A percentile compares a stretch with the other conserved stretches of the same genome.
These are phyloP conservation scores for Leptinotarsa lineolata DNA, from an alignment of 1,140 invertebrate species.

Conservation along the genomic window DNA sequence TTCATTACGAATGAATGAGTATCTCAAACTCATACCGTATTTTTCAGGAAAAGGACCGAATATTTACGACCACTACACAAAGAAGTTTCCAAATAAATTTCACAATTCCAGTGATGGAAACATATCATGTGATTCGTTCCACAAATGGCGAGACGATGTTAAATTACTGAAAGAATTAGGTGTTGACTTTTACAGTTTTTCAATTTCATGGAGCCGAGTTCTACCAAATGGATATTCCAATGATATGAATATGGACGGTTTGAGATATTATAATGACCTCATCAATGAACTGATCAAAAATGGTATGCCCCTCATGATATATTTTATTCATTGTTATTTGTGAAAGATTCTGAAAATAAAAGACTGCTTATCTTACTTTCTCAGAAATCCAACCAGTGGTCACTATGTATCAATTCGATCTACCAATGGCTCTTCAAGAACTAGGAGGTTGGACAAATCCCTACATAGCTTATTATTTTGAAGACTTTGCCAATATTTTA, in stretches of 20 bases:
- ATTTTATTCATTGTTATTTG: too few species aligned
- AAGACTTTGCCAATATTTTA: constrained; percentile 51
- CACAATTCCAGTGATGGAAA: constrained; percentile 13
- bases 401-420: constrained; percentile 51
- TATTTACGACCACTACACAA: constrained; percentile 64
- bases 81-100: constrained; percentile 52
- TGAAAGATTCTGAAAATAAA: too few species aligned
- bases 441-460: constrained; percentile 51
- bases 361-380: background rate
- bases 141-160: constrained; percentile 63
- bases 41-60: constrained; percentile 57
- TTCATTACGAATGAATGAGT: too few species aligned
- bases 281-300: constrained; percentile 63
- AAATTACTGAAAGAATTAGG: constrained; percentile 57
- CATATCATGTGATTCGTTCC: constrained; percentile 58
- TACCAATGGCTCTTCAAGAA: constrained; percentile 49
- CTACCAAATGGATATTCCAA: constrained; percentile 49
- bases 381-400: constrained; percentile 65
- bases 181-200: constrained; percentile 62
- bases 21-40: background rate
- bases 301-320: constrained; percentile 38
- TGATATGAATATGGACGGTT: constrained; percentile 63
- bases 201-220: constrained; percentile 63
- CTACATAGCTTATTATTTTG: constrained; percentile 30
- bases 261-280: constrained; percentile 68